Percentiles rank a stretch among this genome's conserved stretches.
phyloP scores from a whole-genome alignment of 2,113 vertebrate genomes.

The Octodon degus region DNA sequence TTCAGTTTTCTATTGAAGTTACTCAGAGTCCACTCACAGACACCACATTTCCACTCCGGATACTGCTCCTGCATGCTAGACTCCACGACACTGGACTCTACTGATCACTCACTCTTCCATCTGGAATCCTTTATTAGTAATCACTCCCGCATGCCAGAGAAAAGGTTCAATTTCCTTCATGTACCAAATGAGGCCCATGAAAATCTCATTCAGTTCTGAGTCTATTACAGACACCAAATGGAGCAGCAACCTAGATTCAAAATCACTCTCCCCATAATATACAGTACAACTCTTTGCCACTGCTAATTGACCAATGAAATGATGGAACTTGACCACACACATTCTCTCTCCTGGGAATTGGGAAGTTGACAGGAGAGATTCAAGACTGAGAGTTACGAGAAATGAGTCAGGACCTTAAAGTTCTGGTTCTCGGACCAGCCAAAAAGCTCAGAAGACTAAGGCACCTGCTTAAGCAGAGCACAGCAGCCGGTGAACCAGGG shows the following conservation, averaged over 20 bases:
- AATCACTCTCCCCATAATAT: conserved; percentile 28
- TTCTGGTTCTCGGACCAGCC: background rate
- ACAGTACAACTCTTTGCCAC: background rate
- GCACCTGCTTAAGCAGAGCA: too few relatives aligned
- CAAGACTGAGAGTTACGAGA: background rate
- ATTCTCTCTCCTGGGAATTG: background rate
- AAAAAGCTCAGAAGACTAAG: too few relatives aligned
- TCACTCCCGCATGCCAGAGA: background rate
- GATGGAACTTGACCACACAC: background rate
- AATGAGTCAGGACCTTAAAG: background rate
- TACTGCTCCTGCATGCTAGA: background rate
- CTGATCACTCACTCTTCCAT: background rate
- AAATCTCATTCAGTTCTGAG: conserved; percentile 45
- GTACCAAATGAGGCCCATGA: background rate
- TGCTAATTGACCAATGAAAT: conserved; percentile 20
- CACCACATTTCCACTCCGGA: background rate
- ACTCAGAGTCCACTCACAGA: background rate
- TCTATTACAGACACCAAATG: conserved; percentile 31
- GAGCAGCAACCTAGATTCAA: conserved; percentile 19
- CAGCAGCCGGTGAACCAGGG: too few relatives aligned
- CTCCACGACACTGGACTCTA: conserved; percentile 32
- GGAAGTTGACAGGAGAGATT: conserved; percentile 24
- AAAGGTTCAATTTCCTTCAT: conserved; percentile 30
- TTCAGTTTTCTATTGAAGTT: background rate
- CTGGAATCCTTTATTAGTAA: conserved; percentile 40